phyloP scores from a whole-genome alignment of 2,888 invertebrate genomes.

The Polymixis lichenea region DNA sequence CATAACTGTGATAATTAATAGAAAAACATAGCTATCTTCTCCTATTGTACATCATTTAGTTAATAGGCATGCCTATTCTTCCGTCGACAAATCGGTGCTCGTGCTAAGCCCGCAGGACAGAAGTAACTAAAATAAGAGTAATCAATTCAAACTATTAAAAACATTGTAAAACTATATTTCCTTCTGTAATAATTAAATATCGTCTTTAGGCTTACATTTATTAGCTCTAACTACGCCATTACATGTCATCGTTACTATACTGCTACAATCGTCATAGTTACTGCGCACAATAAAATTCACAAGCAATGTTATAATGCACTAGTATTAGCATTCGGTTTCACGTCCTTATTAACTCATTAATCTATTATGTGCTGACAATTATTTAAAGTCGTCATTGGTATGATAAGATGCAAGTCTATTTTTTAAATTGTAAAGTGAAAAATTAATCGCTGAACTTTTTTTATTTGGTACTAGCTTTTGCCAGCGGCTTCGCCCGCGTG shows the following conservation, averaged over 20 bases:
- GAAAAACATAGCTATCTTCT: no score
- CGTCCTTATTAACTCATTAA: conserved; percentile 29
- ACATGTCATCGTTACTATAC: conserved; percentile 14
- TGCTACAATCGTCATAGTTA: conserved; percentile 54
- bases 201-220: not conserved
- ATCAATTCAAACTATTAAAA: not conserved
- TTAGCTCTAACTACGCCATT: conserved; percentile 12
- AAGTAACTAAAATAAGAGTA: no score
- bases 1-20: no score
- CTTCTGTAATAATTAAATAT: not conserved
- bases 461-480: no score
- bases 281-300: conserved; percentile 64
- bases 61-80: no score
- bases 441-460: no score
- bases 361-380: not conserved
- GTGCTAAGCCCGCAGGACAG: no score
- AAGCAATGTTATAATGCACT: conserved; percentile 66
- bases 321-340: conserved; percentile 55
- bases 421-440: no score
- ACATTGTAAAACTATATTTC: not conserved
- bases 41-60: no score
- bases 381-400: not conserved
- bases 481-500: no score
- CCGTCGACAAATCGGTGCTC: no score
- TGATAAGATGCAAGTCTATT: no score